phyloP scores from a whole-genome alignment of 2,113 vertebrate genomes.

The Nothobranchius furzeri region DNA sequence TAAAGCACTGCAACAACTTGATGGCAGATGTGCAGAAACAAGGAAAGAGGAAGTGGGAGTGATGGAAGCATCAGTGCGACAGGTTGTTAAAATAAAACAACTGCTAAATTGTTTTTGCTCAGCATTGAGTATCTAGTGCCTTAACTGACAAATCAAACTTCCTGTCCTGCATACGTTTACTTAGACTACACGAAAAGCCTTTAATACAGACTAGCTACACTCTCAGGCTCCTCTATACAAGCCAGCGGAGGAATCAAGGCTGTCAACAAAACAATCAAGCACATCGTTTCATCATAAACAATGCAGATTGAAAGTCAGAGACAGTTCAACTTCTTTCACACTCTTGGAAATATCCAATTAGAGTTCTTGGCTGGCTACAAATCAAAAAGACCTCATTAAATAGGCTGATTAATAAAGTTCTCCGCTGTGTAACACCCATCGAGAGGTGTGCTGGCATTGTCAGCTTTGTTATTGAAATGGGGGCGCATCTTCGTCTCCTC shows the following conservation, averaged over 20 bases:
- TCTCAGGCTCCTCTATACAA: slow-evolving; percentile 24
- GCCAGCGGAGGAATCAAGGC: slow-evolving; percentile 17
- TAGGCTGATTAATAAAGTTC: slow-evolving; percentile 18
- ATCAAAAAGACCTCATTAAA: slow-evolving; percentile 19
- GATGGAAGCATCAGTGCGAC: neutral
- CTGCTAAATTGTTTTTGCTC: slow-evolving; percentile 14
- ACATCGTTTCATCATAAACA: slow-evolving; percentile 17
- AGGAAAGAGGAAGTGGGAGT: slow-evolving; percentile 26
- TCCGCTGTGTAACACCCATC: slow-evolving; percentile 11
- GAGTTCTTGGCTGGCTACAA: slow-evolving; percentile 4
- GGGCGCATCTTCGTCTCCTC: slow-evolving; percentile 39
- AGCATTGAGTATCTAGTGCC: neutral
- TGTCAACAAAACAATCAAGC: slow-evolving; percentile 25
- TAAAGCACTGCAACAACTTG: slow-evolving; percentile 12
- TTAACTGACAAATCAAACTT: slow-evolving; percentile 9
- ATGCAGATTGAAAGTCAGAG: slow-evolving; percentile 6
- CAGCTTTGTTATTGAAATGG: slow-evolving; percentile 36
- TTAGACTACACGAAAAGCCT: slow-evolving; percentile 23
- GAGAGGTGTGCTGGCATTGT: slow-evolving; percentile 31
- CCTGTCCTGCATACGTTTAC: slow-evolving; percentile 17
- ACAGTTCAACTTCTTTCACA: slow-evolving; percentile 23
- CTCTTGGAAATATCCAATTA: slow-evolving; percentile 50
- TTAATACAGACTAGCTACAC: slow-evolving; percentile 13
- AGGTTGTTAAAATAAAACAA: neutral
- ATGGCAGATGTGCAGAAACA: slow-evolving; percentile 13